Base-by-base conservation (phyloP, 2,888 invertebrate species). In the Mimas tiliae region DNA sequence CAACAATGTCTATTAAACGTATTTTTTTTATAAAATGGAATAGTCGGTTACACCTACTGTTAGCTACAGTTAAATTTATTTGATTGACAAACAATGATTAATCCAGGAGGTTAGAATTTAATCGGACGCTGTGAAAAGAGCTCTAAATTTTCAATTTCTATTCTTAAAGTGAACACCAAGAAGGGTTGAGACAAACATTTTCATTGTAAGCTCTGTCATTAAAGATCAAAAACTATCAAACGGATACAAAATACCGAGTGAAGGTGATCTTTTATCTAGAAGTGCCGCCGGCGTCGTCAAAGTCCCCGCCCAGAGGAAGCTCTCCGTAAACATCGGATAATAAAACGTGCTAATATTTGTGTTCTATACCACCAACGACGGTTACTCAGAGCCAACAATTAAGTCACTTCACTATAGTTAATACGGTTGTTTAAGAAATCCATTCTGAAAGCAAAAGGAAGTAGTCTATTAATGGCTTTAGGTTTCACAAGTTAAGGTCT, bases 261-360 rank as follows among this genome's bases (percentile, higher is more conserved):
- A 64, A 19, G 58, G 67, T 68, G 81, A 55, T 79, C 81, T 81
- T 87, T 87, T 84, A 83, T 81, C 83, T 82, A 76, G 75, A 72
- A 76, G 77, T 72, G 72, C 80, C 84, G 38, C 38, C 80, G 83
- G 83, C 85, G 74, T 73, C 76, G 79, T 75, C 79, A 78, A 82
- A 73, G 79, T 70, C 67, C 76, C 67, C 70, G 69, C 72, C 87
- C 85, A 88, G 87, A 91, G 90, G 85, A 86, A 84, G 83, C 81
- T 76, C 72, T 71, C 72, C 68, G 76, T 82, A 87, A 89, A 90
- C 89, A 87, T 69, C 63, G 79, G 75, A 79, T 88, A 84, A 87
- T 90, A 89, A 89, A 88, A 84, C 82, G 82, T 82, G 85, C 87
- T 84, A 90, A 91, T 88, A 90, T 91, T 90, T 87, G 80, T 83